Conservation (phyloP, 2,113 vertebrate genomes). For the Lophura nycthemera region DNA sequence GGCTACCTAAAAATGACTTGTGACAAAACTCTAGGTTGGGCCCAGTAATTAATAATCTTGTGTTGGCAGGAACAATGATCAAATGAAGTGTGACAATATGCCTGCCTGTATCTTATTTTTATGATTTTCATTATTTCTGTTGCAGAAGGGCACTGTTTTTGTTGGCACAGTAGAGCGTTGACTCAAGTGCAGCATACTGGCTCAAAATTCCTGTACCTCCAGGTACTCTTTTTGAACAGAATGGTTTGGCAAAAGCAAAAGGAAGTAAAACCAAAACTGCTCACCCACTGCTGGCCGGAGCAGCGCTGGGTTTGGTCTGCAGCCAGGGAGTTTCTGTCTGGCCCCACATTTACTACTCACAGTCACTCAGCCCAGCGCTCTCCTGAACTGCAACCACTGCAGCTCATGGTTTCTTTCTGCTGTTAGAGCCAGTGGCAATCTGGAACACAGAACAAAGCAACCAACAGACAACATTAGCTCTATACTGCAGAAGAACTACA, state of each 20-base stretch:
- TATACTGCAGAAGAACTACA: background rate
- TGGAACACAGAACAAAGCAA: background rate
- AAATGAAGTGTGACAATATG: background rate
- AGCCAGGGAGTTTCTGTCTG: background rate
- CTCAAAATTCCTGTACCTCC: background rate
- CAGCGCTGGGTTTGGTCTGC: background rate
- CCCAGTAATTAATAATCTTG: background rate
- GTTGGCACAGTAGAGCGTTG: background rate
- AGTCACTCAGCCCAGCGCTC: background rate
- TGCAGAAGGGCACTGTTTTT: background rate
- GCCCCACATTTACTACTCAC: accelerated
- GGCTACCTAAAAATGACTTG: background rate
- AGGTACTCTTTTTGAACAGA: background rate
- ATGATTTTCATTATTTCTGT: background rate
- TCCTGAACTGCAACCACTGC: background rate
- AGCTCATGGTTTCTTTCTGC: background rate
- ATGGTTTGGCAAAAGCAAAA: background rate
- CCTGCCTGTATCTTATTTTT: background rate
- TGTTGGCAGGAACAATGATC: background rate
- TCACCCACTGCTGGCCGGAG: accelerated
- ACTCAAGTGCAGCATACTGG: background rate
- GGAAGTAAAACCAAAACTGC: background rate
- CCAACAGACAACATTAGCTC: background rate
- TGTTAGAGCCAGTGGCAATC: background rate
- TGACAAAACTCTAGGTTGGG: background rate